Evolutionary conservation across 2,888 invertebrate genomes (phyloP).

Genomic region (Eutolmus rufibarbis): DNA sequence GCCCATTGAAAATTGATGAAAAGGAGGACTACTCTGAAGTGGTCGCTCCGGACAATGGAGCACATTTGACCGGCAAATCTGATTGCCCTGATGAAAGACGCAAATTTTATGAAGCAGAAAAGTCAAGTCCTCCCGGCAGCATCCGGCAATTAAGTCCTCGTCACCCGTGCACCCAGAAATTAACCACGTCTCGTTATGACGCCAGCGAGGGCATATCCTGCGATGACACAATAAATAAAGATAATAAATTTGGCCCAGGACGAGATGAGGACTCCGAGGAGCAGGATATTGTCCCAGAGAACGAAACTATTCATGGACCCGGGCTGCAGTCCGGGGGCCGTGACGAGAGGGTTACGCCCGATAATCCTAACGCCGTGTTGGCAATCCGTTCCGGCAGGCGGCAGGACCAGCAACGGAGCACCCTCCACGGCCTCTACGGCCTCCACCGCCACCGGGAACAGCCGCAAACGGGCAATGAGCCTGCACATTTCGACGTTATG

Average conservation of each 20-base stretch:
- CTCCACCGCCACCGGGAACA: neutral
- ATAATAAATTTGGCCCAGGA: slow-evolving; percentile 32
- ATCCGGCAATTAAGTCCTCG: slow-evolving; percentile 16
- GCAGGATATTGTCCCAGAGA: neutral
- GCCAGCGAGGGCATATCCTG: neutral
- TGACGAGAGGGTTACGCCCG: neutral
- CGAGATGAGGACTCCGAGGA: neutral
- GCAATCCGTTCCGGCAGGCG: neutral
- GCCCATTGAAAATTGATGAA: slow-evolving; percentile 34
- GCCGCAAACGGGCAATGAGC: neutral
- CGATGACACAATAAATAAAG: slow-evolving; percentile 39
- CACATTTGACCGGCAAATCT: slow-evolving; percentile 19
- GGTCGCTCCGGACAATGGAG: neutral
- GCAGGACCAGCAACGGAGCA: neutral
- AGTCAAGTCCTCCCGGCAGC: neutral
- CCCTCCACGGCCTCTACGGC: no score
- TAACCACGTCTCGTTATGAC: slow-evolving; percentile 6
- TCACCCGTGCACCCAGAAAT: neutral
- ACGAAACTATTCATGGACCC: neutral
- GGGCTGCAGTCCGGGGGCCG: neutral
- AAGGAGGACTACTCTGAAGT: neutral
- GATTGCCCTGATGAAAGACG: slow-evolving; percentile 1
- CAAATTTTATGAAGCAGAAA: slow-evolving; percentile 11
- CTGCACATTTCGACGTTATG: slow-evolving; percentile 16
- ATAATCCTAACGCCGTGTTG: slow-evolving; percentile 34